These are phyloP conservation scores for Maconellicoccus hirsutus DNA, from an alignment of 1,140 invertebrate species.

Conservation along the genomic window DNA sequence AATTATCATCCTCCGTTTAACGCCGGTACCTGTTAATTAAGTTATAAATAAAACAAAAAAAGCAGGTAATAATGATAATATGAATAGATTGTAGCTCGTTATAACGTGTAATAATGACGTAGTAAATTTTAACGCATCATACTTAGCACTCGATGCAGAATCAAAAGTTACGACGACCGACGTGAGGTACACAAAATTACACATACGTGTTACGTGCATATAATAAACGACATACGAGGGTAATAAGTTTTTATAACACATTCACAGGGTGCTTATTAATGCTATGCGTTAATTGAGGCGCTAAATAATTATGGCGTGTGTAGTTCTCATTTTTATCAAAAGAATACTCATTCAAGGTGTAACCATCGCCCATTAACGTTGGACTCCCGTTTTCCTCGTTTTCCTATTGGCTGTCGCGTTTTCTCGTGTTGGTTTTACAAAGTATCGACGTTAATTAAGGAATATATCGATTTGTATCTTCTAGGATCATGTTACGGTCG, in stretches of 20 bases:
- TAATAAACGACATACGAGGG: background rate
- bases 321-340: background rate
- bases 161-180: background rate
- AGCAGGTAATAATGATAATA: background rate
- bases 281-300: background rate
- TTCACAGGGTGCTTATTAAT: background rate
- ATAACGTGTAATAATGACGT: constrained; percentile 9
- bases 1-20: constrained; percentile 9
- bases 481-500: background rate
- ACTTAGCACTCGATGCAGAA: background rate
- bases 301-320: constrained; percentile 3
- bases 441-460: background rate
- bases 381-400: background rate
- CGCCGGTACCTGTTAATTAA: constrained; percentile 7
- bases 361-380: background rate
- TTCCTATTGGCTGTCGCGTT: background rate
- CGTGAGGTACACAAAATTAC: no score
- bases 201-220: background rate
- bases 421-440: background rate
- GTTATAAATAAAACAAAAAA: constrained; percentile 1
- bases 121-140: background rate
- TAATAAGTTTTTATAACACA: constrained; percentile 1
- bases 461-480: background rate
- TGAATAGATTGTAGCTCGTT: background rate
- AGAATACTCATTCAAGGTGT: background rate